These are phyloP conservation scores for Helogale parvula DNA, from an alignment of 2,113 vertebrate genomes.

Conservation along the genomic window DNA sequence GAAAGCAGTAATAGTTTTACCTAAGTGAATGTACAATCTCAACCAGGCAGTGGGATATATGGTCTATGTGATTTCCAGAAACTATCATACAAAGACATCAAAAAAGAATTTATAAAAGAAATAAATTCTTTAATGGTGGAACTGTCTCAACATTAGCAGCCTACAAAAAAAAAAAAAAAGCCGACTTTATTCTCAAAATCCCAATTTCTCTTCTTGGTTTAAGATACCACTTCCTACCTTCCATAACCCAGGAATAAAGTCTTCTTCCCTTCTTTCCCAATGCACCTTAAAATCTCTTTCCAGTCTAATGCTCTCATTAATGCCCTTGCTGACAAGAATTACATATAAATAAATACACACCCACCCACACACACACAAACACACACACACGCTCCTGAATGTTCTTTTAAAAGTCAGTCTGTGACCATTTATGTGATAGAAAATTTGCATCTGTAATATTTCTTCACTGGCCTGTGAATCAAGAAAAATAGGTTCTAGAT, in stretches of 20 bases:
- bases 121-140: conserved; percentile 21
- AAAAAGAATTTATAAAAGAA: neutral
- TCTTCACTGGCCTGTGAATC: neutral
- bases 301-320: neutral
- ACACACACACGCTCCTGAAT: neutral
- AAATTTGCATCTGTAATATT: conserved; percentile 7
- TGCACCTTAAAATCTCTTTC: conserved; percentile 17
- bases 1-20: neutral
- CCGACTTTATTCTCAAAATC: neutral
- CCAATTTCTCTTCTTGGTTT: neutral
- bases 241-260: neutral
- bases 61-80: neutral
- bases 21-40: neutral
- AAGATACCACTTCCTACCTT: neutral
- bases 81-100: neutral
- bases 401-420: conserved; percentile 38
- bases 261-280: neutral
- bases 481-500: conserved; percentile 18
- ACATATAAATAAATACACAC: neutral
- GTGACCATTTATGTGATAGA: neutral
- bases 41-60: neutral
- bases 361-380: neutral
- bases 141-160: neutral
- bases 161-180: neutral
- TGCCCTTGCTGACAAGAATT: neutral